Percentiles rank a stretch among this genome's conserved stretches.
These are phyloP conservation scores for Clamator glandarius DNA, from an alignment of 2,797 vertebrate genomes.

Conservation along the genomic window DNA sequence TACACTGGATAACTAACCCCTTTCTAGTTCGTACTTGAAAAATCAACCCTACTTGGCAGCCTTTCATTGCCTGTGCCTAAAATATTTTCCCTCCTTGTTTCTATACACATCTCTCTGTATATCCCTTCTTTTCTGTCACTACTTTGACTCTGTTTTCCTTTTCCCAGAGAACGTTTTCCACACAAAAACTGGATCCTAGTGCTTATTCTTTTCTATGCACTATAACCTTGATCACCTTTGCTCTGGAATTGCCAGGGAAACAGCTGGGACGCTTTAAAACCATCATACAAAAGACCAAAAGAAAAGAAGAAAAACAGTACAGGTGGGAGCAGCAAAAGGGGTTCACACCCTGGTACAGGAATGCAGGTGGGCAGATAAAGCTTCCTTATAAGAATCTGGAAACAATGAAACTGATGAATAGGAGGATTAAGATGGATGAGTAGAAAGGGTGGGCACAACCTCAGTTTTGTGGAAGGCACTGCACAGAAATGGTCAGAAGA, in stretches of 20 bases:
- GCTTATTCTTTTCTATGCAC: background rate
- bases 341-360: background rate
- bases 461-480: background rate
- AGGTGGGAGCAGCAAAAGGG: background rate
- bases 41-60: background rate
- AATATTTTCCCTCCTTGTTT: accelerated
- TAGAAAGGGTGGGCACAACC: background rate
- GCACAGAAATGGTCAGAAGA: background rate
- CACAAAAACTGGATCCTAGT: background rate
- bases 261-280: background rate
- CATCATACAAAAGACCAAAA: background rate
- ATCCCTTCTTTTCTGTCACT: background rate
- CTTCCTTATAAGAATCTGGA: background rate
- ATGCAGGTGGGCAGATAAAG: background rate
- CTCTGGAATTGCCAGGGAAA: background rate
- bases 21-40: background rate
- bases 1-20: background rate
- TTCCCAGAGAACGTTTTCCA: background rate
- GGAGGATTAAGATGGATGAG: background rate
- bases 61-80: background rate
- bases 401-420: background rate
- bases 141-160: background rate
- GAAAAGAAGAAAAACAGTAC: background rate
- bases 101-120: background rate
- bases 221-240: background rate